phyloP scores from a whole-genome alignment of 2,888 invertebrate species.

The Lucinisca nassula region DNA sequence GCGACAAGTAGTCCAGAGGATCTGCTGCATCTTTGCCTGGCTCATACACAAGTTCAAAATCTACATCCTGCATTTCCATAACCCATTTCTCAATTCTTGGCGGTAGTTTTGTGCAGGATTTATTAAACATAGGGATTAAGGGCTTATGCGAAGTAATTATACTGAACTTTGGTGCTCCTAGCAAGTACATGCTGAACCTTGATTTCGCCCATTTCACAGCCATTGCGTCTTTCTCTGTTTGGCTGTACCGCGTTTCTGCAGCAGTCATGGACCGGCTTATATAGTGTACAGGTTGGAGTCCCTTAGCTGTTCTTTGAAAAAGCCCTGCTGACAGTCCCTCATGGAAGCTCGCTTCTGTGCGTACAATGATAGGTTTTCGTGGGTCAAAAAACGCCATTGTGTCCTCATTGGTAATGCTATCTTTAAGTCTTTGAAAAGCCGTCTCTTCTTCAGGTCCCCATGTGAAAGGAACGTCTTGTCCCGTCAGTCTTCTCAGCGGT shows the following conservation, averaged over 20 bases:
- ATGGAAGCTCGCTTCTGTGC: not conserved
- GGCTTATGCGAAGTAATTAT: too few species aligned
- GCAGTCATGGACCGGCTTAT: constrained; percentile 40
- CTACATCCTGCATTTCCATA: too few species aligned
- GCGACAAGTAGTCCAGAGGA: not conserved
- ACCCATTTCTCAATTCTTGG: constrained; percentile 31
- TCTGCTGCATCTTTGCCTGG: too few species aligned
- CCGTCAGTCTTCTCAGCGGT: not conserved
- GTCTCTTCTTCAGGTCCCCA: too few species aligned
- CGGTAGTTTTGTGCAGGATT: not conserved
- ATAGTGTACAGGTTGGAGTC: constrained; percentile 49
- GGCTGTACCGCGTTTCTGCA: constrained; percentile 35
- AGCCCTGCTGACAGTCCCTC: not conserved
- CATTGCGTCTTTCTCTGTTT: constrained; percentile 32
- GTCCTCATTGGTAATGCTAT: too few species aligned
- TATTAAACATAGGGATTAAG: too few species aligned
- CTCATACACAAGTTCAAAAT: too few species aligned
- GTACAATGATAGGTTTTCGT: not conserved
- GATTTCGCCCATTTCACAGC: constrained; percentile 34
- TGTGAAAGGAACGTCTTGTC: not conserved
- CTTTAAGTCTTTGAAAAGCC: too few species aligned
- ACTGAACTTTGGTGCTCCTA: constrained; percentile 49
- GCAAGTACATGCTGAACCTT: constrained; percentile 40
- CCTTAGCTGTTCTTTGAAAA: not conserved
- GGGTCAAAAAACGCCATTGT: not conserved